Conservation (phyloP, 2,797 vertebrate genomes). For the Morelia viridis region DNA sequence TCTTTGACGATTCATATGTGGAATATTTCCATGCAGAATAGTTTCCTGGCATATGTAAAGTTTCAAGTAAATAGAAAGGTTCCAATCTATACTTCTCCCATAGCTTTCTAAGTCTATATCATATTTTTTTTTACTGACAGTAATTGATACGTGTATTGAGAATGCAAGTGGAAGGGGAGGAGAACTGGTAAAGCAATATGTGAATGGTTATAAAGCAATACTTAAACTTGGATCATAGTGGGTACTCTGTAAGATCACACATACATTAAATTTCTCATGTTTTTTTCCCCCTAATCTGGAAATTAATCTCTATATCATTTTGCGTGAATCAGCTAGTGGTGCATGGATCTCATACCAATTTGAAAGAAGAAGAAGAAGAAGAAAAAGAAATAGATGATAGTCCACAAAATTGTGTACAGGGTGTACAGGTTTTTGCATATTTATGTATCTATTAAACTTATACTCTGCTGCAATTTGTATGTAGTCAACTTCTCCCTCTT, state of each 20-base stretch:
- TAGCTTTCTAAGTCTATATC: neutral
- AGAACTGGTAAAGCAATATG: neutral
- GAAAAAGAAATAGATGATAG: neutral
- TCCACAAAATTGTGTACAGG: neutral
- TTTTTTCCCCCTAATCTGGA: neutral
- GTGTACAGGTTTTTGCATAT: no score
- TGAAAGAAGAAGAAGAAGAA: neutral
- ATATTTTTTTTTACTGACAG: neutral
- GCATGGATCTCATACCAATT: neutral
- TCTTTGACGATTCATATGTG: neutral
- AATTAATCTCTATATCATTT: neutral
- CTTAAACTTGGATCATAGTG: neutral
- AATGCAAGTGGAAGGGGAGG: neutral
- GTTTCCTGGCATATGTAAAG: neutral
- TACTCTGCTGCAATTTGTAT: no score
- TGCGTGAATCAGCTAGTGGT: neutral
- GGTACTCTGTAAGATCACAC: neutral
- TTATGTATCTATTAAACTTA: no score
- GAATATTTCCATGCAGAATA: neutral
- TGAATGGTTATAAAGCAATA: neutral
- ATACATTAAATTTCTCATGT: neutral
- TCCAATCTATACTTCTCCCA: neutral
- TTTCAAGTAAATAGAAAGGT: neutral
- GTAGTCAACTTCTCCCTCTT: no score
- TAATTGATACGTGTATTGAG: neutral